phyloP scores from a whole-genome alignment of 2,797 vertebrate species.

The Coilia nasus region DNA sequence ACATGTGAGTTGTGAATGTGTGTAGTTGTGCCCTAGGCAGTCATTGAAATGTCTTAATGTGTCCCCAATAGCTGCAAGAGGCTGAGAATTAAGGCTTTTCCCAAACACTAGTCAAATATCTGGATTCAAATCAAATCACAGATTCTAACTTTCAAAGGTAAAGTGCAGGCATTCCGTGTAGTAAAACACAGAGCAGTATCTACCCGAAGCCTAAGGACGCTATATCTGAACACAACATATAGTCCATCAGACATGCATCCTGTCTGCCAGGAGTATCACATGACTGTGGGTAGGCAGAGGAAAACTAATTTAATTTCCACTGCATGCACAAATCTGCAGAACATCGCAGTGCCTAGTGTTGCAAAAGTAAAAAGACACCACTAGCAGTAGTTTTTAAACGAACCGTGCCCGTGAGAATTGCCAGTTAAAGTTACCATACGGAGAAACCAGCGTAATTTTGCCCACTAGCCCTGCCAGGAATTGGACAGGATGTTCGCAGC shows the following conservation, averaged over 20 bases:
- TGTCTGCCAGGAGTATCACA: background rate
- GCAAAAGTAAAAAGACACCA: background rate
- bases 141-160: no score
- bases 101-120: no score
- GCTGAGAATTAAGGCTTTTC: no score
- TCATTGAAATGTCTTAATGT: no score
- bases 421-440: background rate
- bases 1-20: no score
- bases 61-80: no score
- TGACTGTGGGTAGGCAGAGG: background rate
- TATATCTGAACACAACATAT: background rate
- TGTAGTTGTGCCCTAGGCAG: no score
- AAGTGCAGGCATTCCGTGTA: no score
- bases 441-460: background rate
- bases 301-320: slow-evolving; percentile 1
- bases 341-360: background rate
- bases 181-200: no score
- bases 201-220: background rate
- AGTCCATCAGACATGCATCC: background rate
- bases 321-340: background rate
- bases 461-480: background rate
- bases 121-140: no score
- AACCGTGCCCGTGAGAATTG: background rate
- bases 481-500: slow-evolving; percentile 16
- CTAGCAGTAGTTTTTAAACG: background rate